Conservation (phyloP, 2,113 vertebrate genomes). For the Zapornia atra region DNA sequence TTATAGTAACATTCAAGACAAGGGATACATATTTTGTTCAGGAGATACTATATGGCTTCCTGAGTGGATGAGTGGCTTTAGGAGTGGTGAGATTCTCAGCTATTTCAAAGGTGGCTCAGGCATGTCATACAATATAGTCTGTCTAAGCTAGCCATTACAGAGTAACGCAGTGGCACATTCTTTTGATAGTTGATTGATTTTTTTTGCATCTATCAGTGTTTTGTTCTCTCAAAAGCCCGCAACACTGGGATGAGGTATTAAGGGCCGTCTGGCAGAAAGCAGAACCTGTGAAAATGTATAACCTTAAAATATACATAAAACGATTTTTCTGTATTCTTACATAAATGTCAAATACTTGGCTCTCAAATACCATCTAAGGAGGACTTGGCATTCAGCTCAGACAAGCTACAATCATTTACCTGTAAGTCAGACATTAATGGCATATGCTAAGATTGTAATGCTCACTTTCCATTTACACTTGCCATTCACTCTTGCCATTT, state of each 20-base stretch:
- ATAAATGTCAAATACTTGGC: background rate
- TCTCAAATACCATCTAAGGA: background rate
- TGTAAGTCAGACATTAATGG: background rate
- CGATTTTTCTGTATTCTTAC: background rate
- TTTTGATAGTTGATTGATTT: background rate
- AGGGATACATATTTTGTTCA: background rate
- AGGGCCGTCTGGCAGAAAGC: background rate
- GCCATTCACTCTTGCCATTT: background rate
- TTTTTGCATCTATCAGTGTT: background rate
- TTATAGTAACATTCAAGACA: background rate
- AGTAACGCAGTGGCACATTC: fast-evolving
- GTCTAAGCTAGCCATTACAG: background rate
- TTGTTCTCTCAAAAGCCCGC: background rate
- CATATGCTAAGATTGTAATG: background rate
- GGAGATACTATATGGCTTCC: background rate
- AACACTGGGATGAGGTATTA: background rate
- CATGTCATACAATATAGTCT: fast-evolving
- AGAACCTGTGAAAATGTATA: background rate
- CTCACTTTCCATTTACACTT: background rate
- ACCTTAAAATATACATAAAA: background rate
- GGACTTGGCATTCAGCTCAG: background rate
- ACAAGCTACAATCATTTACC: background rate
- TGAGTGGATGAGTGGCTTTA: background rate
- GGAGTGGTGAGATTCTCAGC: background rate
- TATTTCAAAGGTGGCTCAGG: fast-evolving